A percentile compares a stretch with the other conserved stretches of the same genome.
Evolutionary conservation across 2,797 vertebrate species (phyloP).

Genomic region (Argentina silus): DNA sequence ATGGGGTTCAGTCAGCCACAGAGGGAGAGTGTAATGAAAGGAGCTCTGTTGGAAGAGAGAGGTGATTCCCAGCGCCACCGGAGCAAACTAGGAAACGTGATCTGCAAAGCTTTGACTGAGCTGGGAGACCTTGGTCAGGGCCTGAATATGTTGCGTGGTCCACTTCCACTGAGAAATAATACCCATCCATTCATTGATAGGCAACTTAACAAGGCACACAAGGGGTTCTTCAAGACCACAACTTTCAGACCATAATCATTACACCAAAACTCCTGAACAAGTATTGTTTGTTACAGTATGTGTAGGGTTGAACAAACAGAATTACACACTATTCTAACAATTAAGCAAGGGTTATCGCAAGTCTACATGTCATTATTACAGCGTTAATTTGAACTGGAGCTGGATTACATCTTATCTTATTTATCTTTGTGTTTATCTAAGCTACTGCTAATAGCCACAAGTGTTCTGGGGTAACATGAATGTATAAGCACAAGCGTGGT

Average conservation of each 20-base stretch:
- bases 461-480: conserved; percentile 29
- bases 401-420: background rate
- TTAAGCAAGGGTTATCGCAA: background rate
- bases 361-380: background rate
- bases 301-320: background rate
- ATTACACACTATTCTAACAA: background rate
- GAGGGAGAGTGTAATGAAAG: conserved; percentile 48
- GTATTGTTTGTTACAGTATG: background rate
- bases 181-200: background rate
- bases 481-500: conserved; percentile 7
- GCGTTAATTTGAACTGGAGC: background rate
- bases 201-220: no score
- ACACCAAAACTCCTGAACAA: background rate
- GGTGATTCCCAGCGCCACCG: conserved; percentile 35
- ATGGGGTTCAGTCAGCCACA: background rate
- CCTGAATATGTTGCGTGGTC: background rate
- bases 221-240: background rate
- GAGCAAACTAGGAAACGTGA: conserved; percentile 53
- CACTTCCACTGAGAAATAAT: background rate
- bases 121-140: background rate
- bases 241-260: background rate
- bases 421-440: conserved; percentile 26
- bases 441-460: conserved; percentile 18
- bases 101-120: background rate
- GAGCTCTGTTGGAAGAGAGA: conserved; percentile 55